Conservation (phyloP, 2,113 vertebrate species). For the Cochlearius cochlearius region DNA sequence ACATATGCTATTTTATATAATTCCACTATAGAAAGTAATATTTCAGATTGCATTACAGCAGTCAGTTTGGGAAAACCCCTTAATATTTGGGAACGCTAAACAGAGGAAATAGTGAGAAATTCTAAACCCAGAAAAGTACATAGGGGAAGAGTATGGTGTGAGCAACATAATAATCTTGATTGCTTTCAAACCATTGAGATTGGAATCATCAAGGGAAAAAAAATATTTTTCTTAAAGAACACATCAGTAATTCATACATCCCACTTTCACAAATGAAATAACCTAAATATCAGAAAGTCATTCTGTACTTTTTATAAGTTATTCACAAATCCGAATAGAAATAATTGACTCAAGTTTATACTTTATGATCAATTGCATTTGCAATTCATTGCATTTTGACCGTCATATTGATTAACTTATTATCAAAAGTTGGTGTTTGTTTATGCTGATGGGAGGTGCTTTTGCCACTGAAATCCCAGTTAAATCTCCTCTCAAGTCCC, state of each 20-base stretch:
- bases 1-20: background rate
- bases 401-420: background rate
- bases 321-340: background rate
- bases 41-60: background rate
- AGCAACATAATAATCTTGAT: background rate
- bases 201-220: background rate
- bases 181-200: background rate
- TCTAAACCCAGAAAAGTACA: background rate
- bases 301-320: too few relatives aligned
- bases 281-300: background rate
- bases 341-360: background rate
- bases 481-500: background rate
- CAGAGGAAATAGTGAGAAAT: background rate
- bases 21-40: background rate
- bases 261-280: background rate
- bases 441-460: background rate
- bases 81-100: background rate
- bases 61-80: background rate
- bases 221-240: background rate
- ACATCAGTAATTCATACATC: background rate
- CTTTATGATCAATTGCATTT: background rate
- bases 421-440: background rate
- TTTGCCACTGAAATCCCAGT: background rate
- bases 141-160: background rate
- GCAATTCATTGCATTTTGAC: background rate